Percentiles rank a stretch among this genome's conserved stretches.
Evolutionary conservation across 2,113 vertebrate genomes (phyloP).

Genomic region (Leptobrachium ailaonicum): DNA sequence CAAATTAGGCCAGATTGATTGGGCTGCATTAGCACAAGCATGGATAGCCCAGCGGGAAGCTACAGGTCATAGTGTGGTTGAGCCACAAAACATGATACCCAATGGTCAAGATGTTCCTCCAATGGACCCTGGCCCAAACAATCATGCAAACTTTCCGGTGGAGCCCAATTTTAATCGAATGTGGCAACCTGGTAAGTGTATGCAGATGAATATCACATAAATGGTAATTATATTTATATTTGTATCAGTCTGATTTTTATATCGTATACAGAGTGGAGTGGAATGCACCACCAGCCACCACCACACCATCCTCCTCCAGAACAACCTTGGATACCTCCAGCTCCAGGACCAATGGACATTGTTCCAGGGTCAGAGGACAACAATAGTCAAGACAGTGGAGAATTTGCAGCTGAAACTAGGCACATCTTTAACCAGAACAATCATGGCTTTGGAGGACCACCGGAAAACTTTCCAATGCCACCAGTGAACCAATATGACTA

Average conservation of each 20-base stretch:
- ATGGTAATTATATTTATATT: conserved; percentile 71
- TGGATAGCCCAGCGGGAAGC: conserved; percentile 98
- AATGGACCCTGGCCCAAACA: conserved; percentile 74
- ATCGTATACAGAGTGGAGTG: conserved; percentile 83
- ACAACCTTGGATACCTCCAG: conserved; percentile 91
- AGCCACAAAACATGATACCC: conserved; percentile 81
- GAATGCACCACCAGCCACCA: conserved; percentile 89
- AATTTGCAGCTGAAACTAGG: conserved; percentile 90
- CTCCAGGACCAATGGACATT: conserved; percentile 91
- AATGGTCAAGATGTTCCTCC: conserved; percentile 89
- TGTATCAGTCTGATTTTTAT: background rate
- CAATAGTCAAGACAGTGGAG: conserved; percentile 97
- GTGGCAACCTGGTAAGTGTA: conserved; percentile 91
- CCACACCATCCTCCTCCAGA: conserved; percentile 88
- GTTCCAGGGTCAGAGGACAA: conserved; percentile 95
- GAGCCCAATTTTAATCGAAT: conserved; percentile 90
- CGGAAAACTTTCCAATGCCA: conserved; percentile 92
- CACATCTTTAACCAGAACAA: conserved; percentile 96
- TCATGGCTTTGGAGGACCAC: conserved; percentile 94
- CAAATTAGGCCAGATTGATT: conserved; percentile 91
- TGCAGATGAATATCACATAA: too few relatives aligned
- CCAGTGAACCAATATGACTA: conserved; percentile 99
- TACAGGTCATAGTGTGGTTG: conserved; percentile 76
- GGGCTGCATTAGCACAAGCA: conserved; percentile 97
- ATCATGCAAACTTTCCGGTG: conserved; percentile 87